Percentiles rank a stretch among this genome's conserved stretches.
Conservation (phyloP, 2,797 vertebrate species). For the Ctenochaetus hawaiiensis region DNA sequence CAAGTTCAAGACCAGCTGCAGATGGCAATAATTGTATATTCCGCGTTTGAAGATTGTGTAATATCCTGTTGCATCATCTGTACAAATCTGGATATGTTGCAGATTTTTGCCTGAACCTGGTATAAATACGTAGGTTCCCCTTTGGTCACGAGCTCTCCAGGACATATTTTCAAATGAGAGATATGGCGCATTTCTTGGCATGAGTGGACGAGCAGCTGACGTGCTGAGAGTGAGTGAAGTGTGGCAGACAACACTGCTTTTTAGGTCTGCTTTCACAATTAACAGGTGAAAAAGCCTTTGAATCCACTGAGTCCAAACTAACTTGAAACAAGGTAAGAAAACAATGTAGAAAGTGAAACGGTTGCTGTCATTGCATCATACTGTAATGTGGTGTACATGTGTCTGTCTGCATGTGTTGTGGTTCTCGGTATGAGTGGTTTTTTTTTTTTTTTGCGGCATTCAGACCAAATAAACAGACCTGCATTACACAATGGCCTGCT, state of each 20-base stretch:
- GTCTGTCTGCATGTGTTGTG: neutral
- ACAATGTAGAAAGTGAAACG: neutral
- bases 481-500: neutral
- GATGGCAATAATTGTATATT: neutral
- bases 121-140: neutral
- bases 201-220: neutral
- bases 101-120: neutral
- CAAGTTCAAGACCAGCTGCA: neutral
- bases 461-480: neutral
- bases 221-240: neutral
- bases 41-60: slow-evolving; percentile 4
- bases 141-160: neutral
- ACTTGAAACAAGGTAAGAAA: slow-evolving; percentile 31
- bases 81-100: neutral
- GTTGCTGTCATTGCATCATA: neutral
- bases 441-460: neutral
- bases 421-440: neutral
- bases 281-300: neutral
- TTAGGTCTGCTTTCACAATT: neutral
- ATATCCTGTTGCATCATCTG: neutral
- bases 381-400: neutral
- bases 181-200: neutral
- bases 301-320: neutral
- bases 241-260: neutral
- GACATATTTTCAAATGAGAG: neutral